Conservation (phyloP, 2,797 vertebrate species). For the Rhinella marina region DNA sequence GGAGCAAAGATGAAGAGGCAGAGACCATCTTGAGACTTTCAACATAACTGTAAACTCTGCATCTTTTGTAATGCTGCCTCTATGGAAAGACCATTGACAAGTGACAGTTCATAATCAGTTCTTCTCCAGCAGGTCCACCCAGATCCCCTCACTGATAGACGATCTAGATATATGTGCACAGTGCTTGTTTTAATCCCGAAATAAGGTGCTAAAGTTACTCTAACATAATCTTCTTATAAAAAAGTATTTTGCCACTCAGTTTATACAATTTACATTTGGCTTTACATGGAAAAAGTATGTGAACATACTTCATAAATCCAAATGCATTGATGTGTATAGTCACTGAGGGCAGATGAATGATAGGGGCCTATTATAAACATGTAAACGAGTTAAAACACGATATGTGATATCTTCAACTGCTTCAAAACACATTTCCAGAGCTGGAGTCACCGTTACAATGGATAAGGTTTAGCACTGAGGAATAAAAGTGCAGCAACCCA, state of each 20-base stretch:
- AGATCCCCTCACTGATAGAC: not conserved
- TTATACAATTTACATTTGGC: not conserved
- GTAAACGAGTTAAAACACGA: conserved; percentile 27
- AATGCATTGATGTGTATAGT: not conserved
- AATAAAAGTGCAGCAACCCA: too few species aligned
- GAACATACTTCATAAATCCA: not conserved
- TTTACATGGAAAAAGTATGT: not conserved
- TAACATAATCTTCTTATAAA: not conserved
- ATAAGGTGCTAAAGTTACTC: not conserved
- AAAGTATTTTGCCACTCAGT: not conserved
- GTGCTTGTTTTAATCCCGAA: conserved; percentile 2
- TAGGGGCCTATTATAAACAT: conserved; percentile 37
- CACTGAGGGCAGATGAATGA: not conserved
- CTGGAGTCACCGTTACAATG: not conserved
- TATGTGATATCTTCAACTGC: not conserved
- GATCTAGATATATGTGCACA: not conserved
- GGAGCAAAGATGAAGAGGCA: not conserved
- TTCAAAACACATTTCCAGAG: conserved; percentile 9
- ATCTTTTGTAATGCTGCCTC: not conserved
- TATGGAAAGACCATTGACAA: not conserved
- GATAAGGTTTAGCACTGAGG: not conserved
- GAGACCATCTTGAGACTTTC: conserved; percentile 10
- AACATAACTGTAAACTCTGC: not conserved
- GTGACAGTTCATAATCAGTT: not conserved
- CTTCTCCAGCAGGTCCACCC: not conserved